These are phyloP conservation scores for Trachelus tabidus DNA, from an alignment of 2,888 invertebrate species.

Conservation along the genomic window DNA sequence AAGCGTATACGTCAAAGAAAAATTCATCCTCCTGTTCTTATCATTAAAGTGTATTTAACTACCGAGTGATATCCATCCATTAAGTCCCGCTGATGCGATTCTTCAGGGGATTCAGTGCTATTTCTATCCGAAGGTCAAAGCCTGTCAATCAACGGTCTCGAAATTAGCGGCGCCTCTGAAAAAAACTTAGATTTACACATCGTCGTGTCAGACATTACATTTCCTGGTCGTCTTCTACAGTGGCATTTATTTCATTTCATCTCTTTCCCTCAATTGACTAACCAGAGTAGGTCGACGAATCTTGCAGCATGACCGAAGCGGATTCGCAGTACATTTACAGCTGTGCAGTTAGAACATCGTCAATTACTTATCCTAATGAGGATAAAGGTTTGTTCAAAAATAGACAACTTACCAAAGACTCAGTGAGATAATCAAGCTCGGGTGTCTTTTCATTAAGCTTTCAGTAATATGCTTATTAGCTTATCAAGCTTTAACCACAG, in stretches of 20 bases:
- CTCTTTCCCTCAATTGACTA: background rate
- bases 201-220: background rate
- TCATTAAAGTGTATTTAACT: background rate
- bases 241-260: background rate
- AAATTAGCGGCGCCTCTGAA: background rate
- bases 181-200: background rate
- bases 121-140: background rate
- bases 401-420: background rate
- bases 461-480: background rate
- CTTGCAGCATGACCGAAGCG: conserved; percentile 11
- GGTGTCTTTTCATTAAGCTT: background rate
- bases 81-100: background rate
- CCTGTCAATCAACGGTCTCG: background rate
- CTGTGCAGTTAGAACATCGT: conserved; percentile 16
- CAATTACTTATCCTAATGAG: conserved; percentile 10
- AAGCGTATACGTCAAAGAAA: background rate
- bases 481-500: background rate
- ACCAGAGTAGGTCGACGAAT: background rate
- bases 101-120: background rate
- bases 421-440: background rate
- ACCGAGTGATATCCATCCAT: background rate
- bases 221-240: background rate
- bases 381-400: background rate
- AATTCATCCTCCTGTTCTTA: background rate
- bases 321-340: conserved; percentile 18